Conservation (phyloP, 2,888 invertebrate species). For the Phoenoteleia sp. region DNA sequence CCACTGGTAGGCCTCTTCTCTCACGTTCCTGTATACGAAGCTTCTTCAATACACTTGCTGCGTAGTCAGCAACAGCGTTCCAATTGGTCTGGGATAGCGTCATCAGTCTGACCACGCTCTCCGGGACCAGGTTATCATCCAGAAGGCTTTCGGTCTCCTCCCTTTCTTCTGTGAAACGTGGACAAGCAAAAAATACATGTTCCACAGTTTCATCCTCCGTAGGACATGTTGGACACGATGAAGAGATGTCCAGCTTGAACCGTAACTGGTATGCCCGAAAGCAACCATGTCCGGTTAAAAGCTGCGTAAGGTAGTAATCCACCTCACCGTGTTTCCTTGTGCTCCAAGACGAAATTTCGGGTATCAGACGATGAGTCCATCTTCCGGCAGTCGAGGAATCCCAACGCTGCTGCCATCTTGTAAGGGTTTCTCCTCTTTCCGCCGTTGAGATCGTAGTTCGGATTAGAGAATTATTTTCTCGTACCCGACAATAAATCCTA, state of each 20-base stretch:
- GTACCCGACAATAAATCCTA: too few species aligned
- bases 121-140: not conserved
- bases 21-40: not conserved
- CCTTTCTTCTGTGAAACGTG: too few species aligned
- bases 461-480: too few species aligned
- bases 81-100: not conserved
- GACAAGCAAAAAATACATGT: conserved; percentile 61
- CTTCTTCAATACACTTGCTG: not conserved
- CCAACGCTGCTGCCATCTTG: not conserved
- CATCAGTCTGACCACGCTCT: not conserved
- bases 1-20: not conserved
- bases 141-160: not conserved
- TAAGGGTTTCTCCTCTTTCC: not conserved
- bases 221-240: conserved; percentile 42
- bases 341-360: not conserved
- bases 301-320: conserved; percentile 47
- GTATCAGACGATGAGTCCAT: not conserved
- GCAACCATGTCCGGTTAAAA: conserved; percentile 39
- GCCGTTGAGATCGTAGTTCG: not conserved
- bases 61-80: not conserved
- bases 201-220: conserved; percentile 39
- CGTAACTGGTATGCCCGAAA: conserved; percentile 25
- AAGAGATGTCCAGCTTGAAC: conserved; percentile 31
- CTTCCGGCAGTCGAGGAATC: not conserved
- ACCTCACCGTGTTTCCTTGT: not conserved